Percentiles rank a stretch among this genome's conserved stretches.
phyloP scores from a whole-genome alignment of 2,888 invertebrate genomes.

The Acholoe squamosa region DNA sequence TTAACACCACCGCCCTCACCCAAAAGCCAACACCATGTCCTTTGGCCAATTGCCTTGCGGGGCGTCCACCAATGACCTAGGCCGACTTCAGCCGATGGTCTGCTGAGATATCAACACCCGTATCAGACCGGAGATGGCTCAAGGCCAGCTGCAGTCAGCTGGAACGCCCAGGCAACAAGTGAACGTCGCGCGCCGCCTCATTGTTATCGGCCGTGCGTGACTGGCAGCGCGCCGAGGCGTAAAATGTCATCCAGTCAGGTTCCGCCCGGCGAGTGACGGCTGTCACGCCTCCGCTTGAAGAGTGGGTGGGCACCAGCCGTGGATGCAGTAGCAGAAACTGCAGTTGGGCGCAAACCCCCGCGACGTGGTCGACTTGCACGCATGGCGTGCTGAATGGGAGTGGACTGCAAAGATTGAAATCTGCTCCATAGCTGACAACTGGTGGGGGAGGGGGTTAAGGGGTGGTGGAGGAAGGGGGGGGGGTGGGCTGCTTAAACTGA shows the following conservation, averaged over 20 bases:
- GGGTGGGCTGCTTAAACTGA: too few relatives aligned
- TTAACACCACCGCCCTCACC: not conserved
- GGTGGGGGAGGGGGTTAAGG: not conserved
- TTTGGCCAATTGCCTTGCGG: slow-evolving; percentile 20
- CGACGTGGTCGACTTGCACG: not conserved
- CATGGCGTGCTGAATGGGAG: not conserved
- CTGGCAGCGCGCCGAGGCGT: slow-evolving; percentile 53
- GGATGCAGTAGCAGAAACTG: not conserved
- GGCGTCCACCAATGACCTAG: not conserved
- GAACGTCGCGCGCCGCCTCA: not conserved
- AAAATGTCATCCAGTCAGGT: slow-evolving; percentile 35
- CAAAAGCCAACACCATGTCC: not conserved
- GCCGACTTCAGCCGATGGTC: slow-evolving; percentile 9
- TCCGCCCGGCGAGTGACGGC: slow-evolving; percentile 39
- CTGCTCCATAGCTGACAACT: not conserved
- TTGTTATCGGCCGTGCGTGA: slow-evolving; percentile 50
- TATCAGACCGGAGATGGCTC: slow-evolving; percentile 12
- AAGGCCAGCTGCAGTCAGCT: not conserved
- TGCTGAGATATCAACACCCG: slow-evolving; percentile 9
- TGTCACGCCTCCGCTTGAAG: slow-evolving; percentile 35
- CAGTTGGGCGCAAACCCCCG: not conserved
- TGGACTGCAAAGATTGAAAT: slow-evolving; percentile 34
- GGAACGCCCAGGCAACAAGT: slow-evolving; percentile 55
- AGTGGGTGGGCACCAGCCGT: not conserved
- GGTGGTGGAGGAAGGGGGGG: not conserved